A percentile compares a stretch with the other conserved stretches of the same genome.
Evolutionary conservation across 2,888 invertebrate species (phyloP).

Genomic region (Cantharis rustica): DNA sequence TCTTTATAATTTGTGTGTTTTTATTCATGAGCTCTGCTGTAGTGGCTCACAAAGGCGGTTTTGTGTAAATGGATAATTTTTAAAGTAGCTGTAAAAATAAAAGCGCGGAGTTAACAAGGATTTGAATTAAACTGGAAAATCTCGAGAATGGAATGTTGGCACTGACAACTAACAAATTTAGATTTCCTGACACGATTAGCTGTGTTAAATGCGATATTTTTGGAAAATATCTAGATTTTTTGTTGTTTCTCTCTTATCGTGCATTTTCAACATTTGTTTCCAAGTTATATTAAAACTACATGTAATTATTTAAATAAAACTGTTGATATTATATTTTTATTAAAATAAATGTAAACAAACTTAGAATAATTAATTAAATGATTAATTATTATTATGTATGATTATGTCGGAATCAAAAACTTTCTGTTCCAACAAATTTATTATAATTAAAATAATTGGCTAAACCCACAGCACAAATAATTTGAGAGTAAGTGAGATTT

Average conservation of each 20-base stretch:
- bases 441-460: too few relatives aligned
- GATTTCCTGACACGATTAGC: constrained; percentile 19
- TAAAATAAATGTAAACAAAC: too few relatives aligned
- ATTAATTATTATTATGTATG: too few relatives aligned
- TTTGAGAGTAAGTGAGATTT: too few relatives aligned
- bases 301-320: neutral
- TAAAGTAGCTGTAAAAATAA: neutral
- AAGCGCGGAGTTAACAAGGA: constrained; percentile 6
- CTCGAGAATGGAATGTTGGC: constrained; percentile 12
- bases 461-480: too few relatives aligned
- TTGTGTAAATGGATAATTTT: neutral
- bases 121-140: constrained; percentile 14
- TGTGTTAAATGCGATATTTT: constrained; percentile 3
- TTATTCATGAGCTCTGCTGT: neutral
- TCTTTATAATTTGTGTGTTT: neutral
- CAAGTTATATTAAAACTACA: neutral
- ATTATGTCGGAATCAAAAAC: too few relatives aligned
- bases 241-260: neutral
- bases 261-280: neutral
- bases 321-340: too few relatives aligned
- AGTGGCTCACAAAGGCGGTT: constrained; percentile 3
- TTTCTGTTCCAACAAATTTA: too few relatives aligned
- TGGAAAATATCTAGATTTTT: neutral
- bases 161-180: constrained; percentile 20
- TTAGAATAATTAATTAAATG: too few relatives aligned